These are phyloP conservation scores for Habrosyne pyritoides DNA, from an alignment of 2,888 invertebrate genomes.

Conservation along the genomic window DNA sequence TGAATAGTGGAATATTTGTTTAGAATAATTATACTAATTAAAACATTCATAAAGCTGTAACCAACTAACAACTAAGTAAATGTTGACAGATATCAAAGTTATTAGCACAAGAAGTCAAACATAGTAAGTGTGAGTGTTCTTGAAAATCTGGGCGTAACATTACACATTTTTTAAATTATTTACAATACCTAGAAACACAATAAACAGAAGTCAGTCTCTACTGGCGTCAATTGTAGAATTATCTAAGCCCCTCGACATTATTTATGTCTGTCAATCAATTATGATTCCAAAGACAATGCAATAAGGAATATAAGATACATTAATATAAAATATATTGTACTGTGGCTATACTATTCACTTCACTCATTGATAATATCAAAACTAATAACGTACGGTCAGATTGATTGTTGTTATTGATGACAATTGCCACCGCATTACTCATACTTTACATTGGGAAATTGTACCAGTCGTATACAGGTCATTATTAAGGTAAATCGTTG, in stretches of 20 bases:
- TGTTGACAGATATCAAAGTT: not conserved
- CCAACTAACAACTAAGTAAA: conserved; percentile 4
- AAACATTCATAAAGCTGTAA: conserved; percentile 9
- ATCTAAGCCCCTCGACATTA: conserved; percentile 23
- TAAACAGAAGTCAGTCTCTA: not conserved
- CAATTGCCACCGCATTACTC: conserved; percentile 18
- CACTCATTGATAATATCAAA: conserved; percentile 40
- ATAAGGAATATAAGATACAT: conserved; percentile 28
- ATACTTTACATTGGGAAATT: not conserved
- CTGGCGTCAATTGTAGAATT: conserved; percentile 32
- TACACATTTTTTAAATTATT: not conserved
- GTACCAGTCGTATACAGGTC: not conserved
- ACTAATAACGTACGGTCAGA: conserved; percentile 25
- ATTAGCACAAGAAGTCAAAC: not conserved
- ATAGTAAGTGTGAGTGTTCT: not conserved
- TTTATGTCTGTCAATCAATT: conserved; percentile 19
- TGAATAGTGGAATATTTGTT: conserved; percentile 11
- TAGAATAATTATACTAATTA: conserved; percentile 16
- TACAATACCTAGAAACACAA: not conserved
- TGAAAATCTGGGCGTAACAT: not conserved
- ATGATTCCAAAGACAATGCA: conserved; percentile 26
- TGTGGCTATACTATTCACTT: conserved; percentile 23
- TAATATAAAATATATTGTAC: conserved; percentile 7
- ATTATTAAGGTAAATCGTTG: not conserved
- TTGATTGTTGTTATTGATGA: conserved; percentile 24